Conservation (phyloP, 2,797 vertebrate species). For the Chaetodon trifasciatus region DNA sequence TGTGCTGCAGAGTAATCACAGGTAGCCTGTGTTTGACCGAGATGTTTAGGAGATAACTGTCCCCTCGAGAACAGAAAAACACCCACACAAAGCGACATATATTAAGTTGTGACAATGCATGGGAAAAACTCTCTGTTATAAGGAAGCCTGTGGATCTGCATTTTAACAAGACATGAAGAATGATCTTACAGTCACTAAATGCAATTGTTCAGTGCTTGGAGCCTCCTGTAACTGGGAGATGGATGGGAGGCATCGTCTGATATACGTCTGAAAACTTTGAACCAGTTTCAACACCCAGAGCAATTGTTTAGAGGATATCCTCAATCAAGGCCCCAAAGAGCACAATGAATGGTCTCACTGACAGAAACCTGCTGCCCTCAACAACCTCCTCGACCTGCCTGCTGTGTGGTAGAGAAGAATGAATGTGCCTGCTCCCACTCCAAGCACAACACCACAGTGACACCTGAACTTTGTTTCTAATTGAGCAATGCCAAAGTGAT, state of each 20-base stretch:
- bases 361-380: slow-evolving; percentile 65
- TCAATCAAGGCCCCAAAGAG: slow-evolving; percentile 76
- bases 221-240: slow-evolving; percentile 50
- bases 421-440: slow-evolving; percentile 1
- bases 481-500: slow-evolving; percentile 14
- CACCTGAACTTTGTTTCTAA: slow-evolving; percentile 35
- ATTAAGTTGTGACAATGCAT: slow-evolving; percentile 27
- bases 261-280: slow-evolving; percentile 66
- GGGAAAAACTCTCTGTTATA: slow-evolving; percentile 13
- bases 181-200: slow-evolving; percentile 33
- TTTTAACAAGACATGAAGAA: slow-evolving; percentile 43
- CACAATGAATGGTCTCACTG: slow-evolving; percentile 73
- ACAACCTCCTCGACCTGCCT: slow-evolving; percentile 49
- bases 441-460: slow-evolving; percentile 45
- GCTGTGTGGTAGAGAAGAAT: slow-evolving; percentile 26
- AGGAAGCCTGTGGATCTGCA: slow-evolving; percentile 26
- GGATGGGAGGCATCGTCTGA: slow-evolving; percentile 51
- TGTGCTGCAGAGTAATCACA: slow-evolving; percentile 29
- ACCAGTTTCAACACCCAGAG: slow-evolving; percentile 73
- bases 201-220: slow-evolving; percentile 42
- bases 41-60: slow-evolving; percentile 22
- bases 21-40: slow-evolving; percentile 18
- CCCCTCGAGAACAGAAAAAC: slow-evolving; percentile 3
- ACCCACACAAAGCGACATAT: slow-evolving; percentile 27
- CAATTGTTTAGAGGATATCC: slow-evolving; percentile 80